phyloP scores from a whole-genome alignment of 1,140 invertebrate genomes.

The Platyscapa corneri region DNA sequence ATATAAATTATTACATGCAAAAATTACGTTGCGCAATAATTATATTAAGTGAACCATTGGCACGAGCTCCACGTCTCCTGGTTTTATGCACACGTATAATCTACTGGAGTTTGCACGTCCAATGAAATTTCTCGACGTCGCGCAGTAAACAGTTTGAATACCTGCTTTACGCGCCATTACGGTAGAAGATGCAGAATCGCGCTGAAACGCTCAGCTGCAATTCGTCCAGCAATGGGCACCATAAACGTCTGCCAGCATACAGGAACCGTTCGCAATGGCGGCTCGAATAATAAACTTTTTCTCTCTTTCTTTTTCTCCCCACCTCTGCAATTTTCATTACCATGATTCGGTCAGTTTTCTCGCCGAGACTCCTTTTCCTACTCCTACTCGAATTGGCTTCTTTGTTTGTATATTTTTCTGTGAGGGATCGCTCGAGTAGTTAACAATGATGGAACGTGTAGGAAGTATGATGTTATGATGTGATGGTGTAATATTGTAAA shows the following conservation, averaged over 20 bases:
- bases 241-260: neutral
- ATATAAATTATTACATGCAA: no score
- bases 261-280: neutral
- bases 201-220: neutral
- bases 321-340: neutral
- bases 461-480: neutral
- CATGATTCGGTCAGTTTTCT: neutral
- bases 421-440: neutral
- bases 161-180: no score
- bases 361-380: neutral
- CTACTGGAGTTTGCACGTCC: no score
- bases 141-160: no score
- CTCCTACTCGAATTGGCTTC: neutral
- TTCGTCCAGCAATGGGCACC: neutral
- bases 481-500: conserved; percentile 3
- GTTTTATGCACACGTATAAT: no score
- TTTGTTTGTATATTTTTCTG: neutral
- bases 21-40: no score
- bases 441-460: neutral
- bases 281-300: neutral
- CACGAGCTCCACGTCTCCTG: no score
- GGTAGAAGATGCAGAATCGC: neutral
- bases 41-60: no score
- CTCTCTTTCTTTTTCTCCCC: no score
- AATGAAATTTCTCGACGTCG: no score